Evolutionary conservation across 2,888 invertebrate species (phyloP).

Genomic region (Zygaena filipendulae): DNA sequence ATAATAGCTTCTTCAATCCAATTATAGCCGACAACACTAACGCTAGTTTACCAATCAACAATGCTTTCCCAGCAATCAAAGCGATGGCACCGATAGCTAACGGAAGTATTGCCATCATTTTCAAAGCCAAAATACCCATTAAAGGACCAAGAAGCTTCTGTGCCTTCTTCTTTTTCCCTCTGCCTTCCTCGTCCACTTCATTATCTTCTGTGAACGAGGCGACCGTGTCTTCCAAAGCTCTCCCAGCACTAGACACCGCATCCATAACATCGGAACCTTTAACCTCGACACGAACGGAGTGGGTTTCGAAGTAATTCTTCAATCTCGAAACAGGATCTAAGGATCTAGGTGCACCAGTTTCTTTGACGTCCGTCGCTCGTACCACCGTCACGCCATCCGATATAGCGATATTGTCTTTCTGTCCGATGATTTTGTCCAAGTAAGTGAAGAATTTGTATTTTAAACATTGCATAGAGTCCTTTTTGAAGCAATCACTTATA

Average conservation of each 20-base stretch:
- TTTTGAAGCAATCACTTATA: constrained; percentile 81
- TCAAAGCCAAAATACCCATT: constrained; percentile 78
- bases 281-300: constrained; percentile 85
- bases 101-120: constrained; percentile 82
- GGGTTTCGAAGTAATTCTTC: constrained; percentile 80
- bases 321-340: constrained; percentile 76
- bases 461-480: constrained; percentile 86
- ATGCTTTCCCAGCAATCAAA: constrained; percentile 85
- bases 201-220: constrained; percentile 72
- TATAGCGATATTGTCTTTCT: constrained; percentile 82
- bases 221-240: constrained; percentile 80
- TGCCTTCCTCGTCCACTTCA: constrained; percentile 73
- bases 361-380: constrained; percentile 76
- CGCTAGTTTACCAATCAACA: constrained; percentile 86
- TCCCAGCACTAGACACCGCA: constrained; percentile 81
- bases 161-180: constrained; percentile 87
- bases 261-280: constrained; percentile 87
- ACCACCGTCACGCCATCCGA: constrained; percentile 88
- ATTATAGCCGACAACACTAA: constrained; percentile 85
- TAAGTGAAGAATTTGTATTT: constrained; percentile 89
- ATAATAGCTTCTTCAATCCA: constrained; percentile 84
- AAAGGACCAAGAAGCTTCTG: constrained; percentile 82
- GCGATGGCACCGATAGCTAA: constrained; percentile 84
- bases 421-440: constrained; percentile 85
- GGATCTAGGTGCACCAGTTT: constrained; percentile 83